Base-by-base conservation (phyloP, 2,888 invertebrate species). In the Drosophila koepferae region DNA sequence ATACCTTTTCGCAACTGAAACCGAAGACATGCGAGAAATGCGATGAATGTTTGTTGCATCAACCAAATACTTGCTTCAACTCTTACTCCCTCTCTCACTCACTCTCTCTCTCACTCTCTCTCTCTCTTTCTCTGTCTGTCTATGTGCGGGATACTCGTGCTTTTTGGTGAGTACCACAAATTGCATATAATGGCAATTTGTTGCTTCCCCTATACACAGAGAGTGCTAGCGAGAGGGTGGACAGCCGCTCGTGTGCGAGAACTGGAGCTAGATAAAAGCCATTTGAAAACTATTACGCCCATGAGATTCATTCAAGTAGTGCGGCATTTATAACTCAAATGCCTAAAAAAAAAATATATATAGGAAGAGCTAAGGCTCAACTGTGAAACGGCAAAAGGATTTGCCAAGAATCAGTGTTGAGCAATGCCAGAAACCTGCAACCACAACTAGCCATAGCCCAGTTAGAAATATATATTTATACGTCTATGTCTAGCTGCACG, bases 211-310 rank as follows among this genome's bases (percentile, higher is more conserved):
- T 10, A 12, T 61, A 44, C 56, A 61, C 16, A 44, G 16, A 63
- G 44, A 75, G 68, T 63, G 58, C 72, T 66, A 72, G 61, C 56
- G 65, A 43, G 38, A 49, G 18, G 8, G 10, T 28, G 18, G 31
- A 12, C n/a, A 56, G 43, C 46, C 70, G 63, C 72, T 78, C 72
- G 68, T 68, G 81, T 79, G 72, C 36, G 44, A 53, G 12, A 69
- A 43, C 53, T 72, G 63, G 55, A 67, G 63, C 60, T 62, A 73
- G 72, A 81, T 81, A 81, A 87, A 75, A 82, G 82, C 78, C 89
- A 89, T 86, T 89, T 85, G 88, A 86, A 86, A 88, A 90, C 87
- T 90, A 87, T 90, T 86, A 90, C 90, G 84, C 87, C 90, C 87
- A 82, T 72, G 87, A 86, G 87, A 90, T 82, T 80, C 90, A 83